A percentile compares a stretch with the other conserved stretches of the same genome.
Evolutionary conservation across 2,888 invertebrate species (phyloP).

Genomic region (Andricus quercusramuli): DNA sequence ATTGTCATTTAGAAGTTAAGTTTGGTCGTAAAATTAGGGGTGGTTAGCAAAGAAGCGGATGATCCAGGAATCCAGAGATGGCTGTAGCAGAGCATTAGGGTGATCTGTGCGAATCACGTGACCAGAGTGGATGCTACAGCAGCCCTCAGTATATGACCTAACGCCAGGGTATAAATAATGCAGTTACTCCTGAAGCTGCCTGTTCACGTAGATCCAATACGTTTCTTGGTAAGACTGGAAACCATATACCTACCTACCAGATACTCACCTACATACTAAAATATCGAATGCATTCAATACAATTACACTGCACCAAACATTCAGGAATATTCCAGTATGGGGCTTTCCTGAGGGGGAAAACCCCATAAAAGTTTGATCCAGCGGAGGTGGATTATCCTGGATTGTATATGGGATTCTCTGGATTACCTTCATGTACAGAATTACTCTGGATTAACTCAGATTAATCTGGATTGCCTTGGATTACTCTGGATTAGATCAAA

Average conservation of each 20-base stretch:
- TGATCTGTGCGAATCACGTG: constrained; percentile 58
- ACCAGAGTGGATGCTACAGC: constrained; percentile 53
- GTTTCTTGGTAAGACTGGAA: constrained; percentile 56
- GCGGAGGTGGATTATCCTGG: too few relatives aligned
- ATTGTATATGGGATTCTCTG: too few relatives aligned
- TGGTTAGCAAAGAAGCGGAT: constrained; percentile 21
- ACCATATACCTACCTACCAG: constrained; percentile 47
- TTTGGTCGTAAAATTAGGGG: not conserved
- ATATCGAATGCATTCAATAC: constrained; percentile 6
- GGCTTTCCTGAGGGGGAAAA: too few relatives aligned
- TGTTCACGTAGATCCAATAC: constrained; percentile 72
- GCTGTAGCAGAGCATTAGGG: constrained; percentile 62
- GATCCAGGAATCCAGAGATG: constrained; percentile 34
- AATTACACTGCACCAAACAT: constrained; percentile 13
- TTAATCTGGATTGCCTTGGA: too few relatives aligned
- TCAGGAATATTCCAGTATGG: constrained; percentile 5
- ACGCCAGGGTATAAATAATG: constrained; percentile 55
- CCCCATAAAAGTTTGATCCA: too few relatives aligned
- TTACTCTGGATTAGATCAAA: too few relatives aligned
- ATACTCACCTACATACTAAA: constrained; percentile 27
- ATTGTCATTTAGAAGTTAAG: not conserved
- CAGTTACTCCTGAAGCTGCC: constrained; percentile 65
- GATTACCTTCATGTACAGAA: too few relatives aligned
- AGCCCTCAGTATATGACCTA: constrained; percentile 54
- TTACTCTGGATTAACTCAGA: too few relatives aligned